Percentiles rank a stretch among this genome's conserved stretches.
Evolutionary conservation across 2,888 invertebrate genomes (phyloP).

Genomic region (Ormyrus thymus): DNA sequence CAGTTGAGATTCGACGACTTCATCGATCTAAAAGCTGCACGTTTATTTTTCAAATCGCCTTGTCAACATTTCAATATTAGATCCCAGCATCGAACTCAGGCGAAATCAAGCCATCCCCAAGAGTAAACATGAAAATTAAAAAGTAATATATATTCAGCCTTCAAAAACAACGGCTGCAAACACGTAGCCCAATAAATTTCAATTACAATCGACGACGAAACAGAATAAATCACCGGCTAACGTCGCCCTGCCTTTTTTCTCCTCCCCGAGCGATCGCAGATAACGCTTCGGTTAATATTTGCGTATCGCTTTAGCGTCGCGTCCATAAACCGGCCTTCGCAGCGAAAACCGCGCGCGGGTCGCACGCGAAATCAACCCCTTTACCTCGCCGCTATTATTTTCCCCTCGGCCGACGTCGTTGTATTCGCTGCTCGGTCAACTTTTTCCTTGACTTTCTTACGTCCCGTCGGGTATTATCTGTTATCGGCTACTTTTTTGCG

Average conservation of each 20-base stretch:
- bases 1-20: no score
- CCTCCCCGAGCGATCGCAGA: conserved; percentile 4
- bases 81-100: no score
- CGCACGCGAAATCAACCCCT: background rate
- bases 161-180: background rate
- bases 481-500: background rate
- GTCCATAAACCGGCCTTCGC: conserved; percentile 20
- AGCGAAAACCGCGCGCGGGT: no score
- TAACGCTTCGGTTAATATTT: conserved; percentile 31
- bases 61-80: no score
- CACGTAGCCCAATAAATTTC: background rate
- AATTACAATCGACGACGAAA: background rate
- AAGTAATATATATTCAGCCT: conserved; percentile 18
- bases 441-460: conserved; percentile 1
- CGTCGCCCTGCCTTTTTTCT: background rate
- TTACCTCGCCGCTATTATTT: background rate
- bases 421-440: conserved; percentile 6
- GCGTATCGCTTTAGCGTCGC: background rate
- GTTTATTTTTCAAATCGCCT: no score
- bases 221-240: conserved; percentile 17
- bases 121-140: conserved; percentile 7
- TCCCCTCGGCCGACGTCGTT: background rate
- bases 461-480: background rate
- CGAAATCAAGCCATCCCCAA: background rate
- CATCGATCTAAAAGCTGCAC: no score